These are phyloP conservation scores for Flexamia atlantica DNA, from an alignment of 2,888 invertebrate genomes.

Conservation along the genomic window DNA sequence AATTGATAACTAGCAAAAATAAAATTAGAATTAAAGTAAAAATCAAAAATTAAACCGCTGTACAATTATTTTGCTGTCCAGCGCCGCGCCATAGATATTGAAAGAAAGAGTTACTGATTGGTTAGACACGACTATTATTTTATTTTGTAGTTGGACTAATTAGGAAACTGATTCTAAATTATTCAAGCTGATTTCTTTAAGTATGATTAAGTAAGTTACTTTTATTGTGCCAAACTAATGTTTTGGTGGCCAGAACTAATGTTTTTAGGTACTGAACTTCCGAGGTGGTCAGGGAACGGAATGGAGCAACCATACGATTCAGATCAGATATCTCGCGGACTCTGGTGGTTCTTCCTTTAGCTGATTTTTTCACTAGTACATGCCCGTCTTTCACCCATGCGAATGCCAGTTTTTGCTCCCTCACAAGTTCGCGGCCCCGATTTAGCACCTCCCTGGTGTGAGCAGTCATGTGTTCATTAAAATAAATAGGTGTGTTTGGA, in stretches of 20 bases:
- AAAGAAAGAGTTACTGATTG: no score
- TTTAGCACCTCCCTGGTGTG: constrained; percentile 15
- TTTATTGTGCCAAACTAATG: no score
- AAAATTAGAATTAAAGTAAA: no score
- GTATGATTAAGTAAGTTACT: no score
- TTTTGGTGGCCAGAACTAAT: background rate
- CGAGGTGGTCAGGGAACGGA: background rate
- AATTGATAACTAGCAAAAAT: no score
- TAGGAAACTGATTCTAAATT: no score
- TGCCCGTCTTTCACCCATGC: constrained; percentile 11
- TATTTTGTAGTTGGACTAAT: no score
- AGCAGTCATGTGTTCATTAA: background rate
- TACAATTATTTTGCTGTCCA: no score
- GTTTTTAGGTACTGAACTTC: background rate
- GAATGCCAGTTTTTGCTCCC: background rate
- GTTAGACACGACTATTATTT: no score
- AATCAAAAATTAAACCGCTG: no score
- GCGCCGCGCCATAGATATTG: no score
- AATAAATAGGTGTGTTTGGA: background rate
- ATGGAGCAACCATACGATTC: background rate
- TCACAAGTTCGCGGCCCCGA: background rate
- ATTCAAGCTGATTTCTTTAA: no score
- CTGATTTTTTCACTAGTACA: background rate
- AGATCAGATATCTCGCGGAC: background rate
- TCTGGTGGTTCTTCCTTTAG: background rate